Evolutionary conservation across 2,888 invertebrate genomes (phyloP).

Genomic region (Xylota segnis): DNA sequence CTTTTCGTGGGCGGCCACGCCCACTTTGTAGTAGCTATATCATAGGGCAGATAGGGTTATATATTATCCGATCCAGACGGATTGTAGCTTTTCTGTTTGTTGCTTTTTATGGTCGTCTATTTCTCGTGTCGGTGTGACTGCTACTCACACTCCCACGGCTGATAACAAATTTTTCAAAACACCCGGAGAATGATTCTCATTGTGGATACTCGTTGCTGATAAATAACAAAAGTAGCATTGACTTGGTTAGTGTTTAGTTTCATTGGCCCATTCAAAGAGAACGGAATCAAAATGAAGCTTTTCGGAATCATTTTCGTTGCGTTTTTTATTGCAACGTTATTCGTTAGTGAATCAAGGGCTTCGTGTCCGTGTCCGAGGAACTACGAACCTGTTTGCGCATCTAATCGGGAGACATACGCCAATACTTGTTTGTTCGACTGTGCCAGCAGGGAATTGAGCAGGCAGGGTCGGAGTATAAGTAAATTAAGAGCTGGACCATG

Average conservation of each 20-base stretch:
- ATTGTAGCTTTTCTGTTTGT: no score
- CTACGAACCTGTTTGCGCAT: conserved; percentile 81
- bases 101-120: no score
- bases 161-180: no score
- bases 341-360: conserved; percentile 48
- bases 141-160: no score
- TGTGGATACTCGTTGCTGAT: no score
- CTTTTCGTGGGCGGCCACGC: no score
- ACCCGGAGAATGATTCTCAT: no score
- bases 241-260: not conserved
- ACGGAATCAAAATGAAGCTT: conserved; percentile 53
- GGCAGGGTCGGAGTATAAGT: conserved; percentile 79
- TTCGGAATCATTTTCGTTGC: conserved; percentile 66
- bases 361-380: conserved; percentile 81
- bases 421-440: conserved; percentile 81
- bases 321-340: conserved; percentile 72
- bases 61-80: no score
- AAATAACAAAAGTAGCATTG: no score
- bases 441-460: conserved; percentile 75
- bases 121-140: no score
- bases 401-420: conserved; percentile 79
- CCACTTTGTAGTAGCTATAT: no score
- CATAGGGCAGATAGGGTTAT: no score
- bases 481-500: conserved; percentile 79
- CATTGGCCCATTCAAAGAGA: not conserved